Evolutionary conservation across 2,113 vertebrate species (phyloP).

Genomic region (Pontoporia blainvillei): DNA sequence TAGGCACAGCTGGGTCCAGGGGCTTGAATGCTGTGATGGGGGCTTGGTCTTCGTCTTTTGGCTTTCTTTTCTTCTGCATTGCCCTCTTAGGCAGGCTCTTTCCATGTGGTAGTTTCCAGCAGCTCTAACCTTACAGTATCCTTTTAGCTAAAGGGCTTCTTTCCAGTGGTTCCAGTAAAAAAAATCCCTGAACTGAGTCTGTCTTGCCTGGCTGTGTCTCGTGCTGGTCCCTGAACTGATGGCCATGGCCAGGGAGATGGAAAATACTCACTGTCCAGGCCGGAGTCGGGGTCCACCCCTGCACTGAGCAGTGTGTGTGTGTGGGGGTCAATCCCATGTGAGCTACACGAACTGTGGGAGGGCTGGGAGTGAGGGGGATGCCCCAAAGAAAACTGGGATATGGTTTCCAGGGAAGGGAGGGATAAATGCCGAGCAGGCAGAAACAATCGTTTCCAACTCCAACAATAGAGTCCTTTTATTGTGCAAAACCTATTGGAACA

Average conservation of each 20-base stretch:
- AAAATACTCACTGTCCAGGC: neutral
- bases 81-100: neutral
- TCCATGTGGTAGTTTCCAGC: neutral
- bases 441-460: slow-evolving; percentile 25
- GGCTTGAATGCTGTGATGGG: neutral
- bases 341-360: neutral
- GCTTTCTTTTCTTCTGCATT: neutral
- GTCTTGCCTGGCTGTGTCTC: slow-evolving; percentile 6
- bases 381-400: neutral
- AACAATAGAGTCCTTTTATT: slow-evolving; percentile 48
- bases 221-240: neutral
- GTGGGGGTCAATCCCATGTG: neutral
- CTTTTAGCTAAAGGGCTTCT: neutral
- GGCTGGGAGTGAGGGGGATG: neutral
- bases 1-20: neutral
- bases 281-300: neutral
- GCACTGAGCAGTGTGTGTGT: neutral
- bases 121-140: neutral
- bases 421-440: slow-evolving; percentile 30
- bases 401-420: slow-evolving; percentile 34
- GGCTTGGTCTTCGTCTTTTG: neutral
- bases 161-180: neutral
- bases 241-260: neutral
- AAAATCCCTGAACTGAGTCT: neutral
- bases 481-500: slow-evolving; percentile 49